Conservation (phyloP, 2,113 vertebrate species). For the Camelus bactrianus region DNA sequence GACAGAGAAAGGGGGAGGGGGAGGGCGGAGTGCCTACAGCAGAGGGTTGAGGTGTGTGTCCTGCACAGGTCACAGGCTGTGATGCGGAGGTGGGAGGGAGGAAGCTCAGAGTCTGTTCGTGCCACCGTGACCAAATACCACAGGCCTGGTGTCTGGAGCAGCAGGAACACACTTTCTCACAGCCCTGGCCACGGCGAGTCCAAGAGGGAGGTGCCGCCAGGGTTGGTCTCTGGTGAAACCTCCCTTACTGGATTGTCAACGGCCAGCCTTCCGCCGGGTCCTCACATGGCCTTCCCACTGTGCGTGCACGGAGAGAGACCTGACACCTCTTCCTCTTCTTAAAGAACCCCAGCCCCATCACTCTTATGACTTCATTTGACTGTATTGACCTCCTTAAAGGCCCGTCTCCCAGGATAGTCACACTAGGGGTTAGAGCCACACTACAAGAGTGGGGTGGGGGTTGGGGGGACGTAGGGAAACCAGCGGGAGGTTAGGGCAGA, state of each 20-base stretch:
- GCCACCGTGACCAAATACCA: not conserved
- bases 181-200: not conserved
- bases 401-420: not conserved
- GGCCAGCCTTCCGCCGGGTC: too few relatives aligned
- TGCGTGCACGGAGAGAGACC: not conserved
- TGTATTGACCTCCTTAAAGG: not conserved
- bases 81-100: not conserved
- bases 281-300: not conserved
- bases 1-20: not conserved
- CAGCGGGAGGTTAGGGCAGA: not conserved
- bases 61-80: not conserved
- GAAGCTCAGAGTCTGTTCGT: not conserved
- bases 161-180: not conserved
- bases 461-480: not conserved
- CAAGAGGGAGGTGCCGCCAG: not conserved
- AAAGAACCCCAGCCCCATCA: not conserved
- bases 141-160: not conserved
- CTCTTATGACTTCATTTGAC: not conserved
- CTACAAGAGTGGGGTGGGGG: fast-evolving
- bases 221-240: not conserved
- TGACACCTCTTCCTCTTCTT: not conserved
- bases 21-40: not conserved
- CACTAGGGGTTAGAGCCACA: not conserved
- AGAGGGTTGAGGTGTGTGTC: not conserved
- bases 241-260: not conserved